These are phyloP conservation scores for Thysanoteuthis rhombus DNA, from an alignment of 2,888 invertebrate species.

Conservation along the genomic window DNA sequence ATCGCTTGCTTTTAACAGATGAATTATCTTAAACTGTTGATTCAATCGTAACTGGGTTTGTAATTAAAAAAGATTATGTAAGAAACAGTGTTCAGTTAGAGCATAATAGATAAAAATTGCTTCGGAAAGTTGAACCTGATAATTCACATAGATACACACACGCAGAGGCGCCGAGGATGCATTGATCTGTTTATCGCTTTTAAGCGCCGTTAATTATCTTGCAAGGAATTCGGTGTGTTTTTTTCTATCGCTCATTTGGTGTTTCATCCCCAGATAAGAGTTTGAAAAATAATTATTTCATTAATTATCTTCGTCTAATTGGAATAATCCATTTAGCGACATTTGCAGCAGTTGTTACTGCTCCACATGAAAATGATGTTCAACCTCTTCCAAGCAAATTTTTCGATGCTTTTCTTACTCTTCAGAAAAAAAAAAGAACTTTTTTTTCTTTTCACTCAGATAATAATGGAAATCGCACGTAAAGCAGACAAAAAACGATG, in stretches of 20 bases:
- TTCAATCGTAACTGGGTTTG: background rate
- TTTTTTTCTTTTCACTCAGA: too few species aligned
- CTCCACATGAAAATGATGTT: background rate
- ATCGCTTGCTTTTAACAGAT: background rate
- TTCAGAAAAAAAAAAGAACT: background rate
- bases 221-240: background rate
- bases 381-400: background rate
- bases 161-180: background rate
- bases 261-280: background rate
- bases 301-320: background rate
- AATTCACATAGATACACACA: background rate
- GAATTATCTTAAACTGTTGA: background rate
- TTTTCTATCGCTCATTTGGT: background rate
- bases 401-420: background rate
- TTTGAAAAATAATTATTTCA: background rate
- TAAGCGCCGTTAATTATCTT: background rate
- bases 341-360: background rate
- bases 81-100: background rate
- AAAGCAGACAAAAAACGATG: background rate
- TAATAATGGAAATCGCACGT: too few species aligned
- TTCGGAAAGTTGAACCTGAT: background rate
- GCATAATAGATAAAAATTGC: background rate
- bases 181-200: background rate
- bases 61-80: background rate
- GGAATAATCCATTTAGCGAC: background rate